Base-by-base conservation (phyloP, 1,140 invertebrate species). In the Odontomachus brunneus region DNA sequence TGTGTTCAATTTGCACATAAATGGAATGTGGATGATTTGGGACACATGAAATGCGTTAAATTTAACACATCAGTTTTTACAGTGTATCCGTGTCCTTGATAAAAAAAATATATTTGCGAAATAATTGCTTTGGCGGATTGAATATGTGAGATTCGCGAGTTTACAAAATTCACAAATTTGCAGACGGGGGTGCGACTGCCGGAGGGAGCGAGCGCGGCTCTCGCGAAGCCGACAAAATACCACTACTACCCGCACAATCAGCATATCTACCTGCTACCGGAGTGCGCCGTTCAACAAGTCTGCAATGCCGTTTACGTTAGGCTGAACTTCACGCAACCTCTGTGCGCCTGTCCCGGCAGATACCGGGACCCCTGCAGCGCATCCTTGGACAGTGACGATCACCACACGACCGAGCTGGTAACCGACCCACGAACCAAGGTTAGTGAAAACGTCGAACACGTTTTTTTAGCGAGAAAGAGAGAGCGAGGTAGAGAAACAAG, bases 191-290 rank as follows among this genome's bases (percentile, higher is more conserved):
- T 96, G 86, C 95, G 96, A 88, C 93, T 96, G 90, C 96, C 96
- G 90, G 96, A 96, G 84, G 96, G 96, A 44, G 96, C 96, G 1
- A 95, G 96, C 65, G 93, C 93, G 38, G 96, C 96, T 55, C 92
- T 96, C 33, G 95, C 96, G 29, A 98, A 98, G 92, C 97, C 97
- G 3, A 98, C 97, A 53, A 98, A 98, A 94, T 98, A 98, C 94
- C 97, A 98, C 92, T 98, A 98, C 94, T 98, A 98, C 93, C 97
- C 97, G n/a, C 97, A 98, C 94, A 98, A 98, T 94, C 97, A 98
- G 93, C 97, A 98, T 93, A 97, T 98, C 88, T 98, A 98, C 95
- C 94, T 98, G 88, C 95, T 98, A 74, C 98, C 98, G 72, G 98
- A 98, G 94, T 98, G 98, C 93, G 98, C 98, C 71, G 97, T 98